Conservation (phyloP, 1,140 invertebrate genomes). For the Drosophila leontia region DNA sequence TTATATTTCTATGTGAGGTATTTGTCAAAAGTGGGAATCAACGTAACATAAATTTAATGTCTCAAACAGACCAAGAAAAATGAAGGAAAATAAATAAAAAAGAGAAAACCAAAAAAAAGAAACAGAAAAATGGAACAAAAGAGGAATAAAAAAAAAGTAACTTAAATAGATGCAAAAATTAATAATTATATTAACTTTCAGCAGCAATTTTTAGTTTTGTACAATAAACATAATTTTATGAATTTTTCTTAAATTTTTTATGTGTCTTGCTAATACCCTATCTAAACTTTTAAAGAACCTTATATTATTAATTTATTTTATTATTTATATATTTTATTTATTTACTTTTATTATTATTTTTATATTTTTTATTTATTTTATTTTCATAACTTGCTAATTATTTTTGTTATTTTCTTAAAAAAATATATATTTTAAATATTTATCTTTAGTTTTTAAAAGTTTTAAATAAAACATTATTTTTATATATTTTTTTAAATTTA, state of each 20-base stretch:
- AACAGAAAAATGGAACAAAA: too few species aligned
- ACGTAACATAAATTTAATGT: constrained; percentile 60
- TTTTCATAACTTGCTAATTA: too few species aligned
- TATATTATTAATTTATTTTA: too few species aligned
- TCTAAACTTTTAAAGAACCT: too few species aligned
- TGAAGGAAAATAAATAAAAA: not conserved
- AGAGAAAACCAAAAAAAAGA: not conserved
- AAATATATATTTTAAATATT: too few species aligned
- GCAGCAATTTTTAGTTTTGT: constrained; percentile 28
- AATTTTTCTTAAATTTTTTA: constrained; percentile 34
- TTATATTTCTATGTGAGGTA: constrained; percentile 12
- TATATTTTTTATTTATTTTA: too few species aligned
- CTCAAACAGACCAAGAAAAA: constrained; percentile 20
- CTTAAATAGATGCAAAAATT: not conserved
- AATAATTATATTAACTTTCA: not conserved
- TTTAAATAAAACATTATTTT: too few species aligned
- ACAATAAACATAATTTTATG: constrained; percentile 66
- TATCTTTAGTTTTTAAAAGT: too few species aligned
- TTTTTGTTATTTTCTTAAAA: too few species aligned
- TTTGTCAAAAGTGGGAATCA: constrained; percentile 49
- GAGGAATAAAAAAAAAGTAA: not conserved
- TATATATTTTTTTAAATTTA: too few species aligned
- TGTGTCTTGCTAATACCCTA: not conserved
- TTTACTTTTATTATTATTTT: too few species aligned
- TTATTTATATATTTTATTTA: not conserved